Percentiles rank a stretch among this genome's conserved stretches.
These are phyloP conservation scores for Anhinga anhinga DNA, from an alignment of 2,113 vertebrate genomes.

Conservation along the genomic window DNA sequence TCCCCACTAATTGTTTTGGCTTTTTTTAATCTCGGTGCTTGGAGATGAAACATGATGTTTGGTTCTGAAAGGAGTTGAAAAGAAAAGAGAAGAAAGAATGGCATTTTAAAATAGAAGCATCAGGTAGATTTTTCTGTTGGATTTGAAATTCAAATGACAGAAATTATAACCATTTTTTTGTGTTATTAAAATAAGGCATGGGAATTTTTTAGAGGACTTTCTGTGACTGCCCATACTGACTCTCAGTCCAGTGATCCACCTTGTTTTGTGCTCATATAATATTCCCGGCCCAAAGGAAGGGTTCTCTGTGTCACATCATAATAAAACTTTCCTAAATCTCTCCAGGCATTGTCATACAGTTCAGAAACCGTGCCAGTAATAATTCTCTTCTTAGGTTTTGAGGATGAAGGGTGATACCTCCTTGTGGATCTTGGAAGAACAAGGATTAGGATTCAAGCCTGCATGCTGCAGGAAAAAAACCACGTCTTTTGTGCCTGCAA, in stretches of 20 bases:
- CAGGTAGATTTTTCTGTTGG: conserved; percentile 45
- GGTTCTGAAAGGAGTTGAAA: conserved; percentile 51
- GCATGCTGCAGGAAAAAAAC: neutral
- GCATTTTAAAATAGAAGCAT: conserved; percentile 65
- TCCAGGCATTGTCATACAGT: neutral
- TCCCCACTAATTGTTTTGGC: conserved; percentile 69
- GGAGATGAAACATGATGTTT: conserved; percentile 63
- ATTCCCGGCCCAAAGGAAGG: neutral
- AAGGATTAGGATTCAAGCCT: neutral
- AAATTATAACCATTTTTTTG: conserved; percentile 39
- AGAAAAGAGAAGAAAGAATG: conserved; percentile 60
- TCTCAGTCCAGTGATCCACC: neutral
- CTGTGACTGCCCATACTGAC: neutral
- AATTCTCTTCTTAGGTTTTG: neutral
- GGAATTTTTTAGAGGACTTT: neutral
- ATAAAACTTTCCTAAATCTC: neutral
- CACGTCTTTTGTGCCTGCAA: neutral
- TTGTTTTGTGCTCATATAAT: neutral
- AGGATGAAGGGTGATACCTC: neutral
- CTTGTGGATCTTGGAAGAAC: neutral
- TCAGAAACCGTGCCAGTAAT: neutral
- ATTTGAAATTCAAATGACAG: conserved; percentile 67
- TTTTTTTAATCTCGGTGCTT: conserved; percentile 60
- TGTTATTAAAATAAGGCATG: neutral
- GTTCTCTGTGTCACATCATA: neutral